Percentiles rank a stretch among this genome's conserved stretches.
These are phyloP conservation scores for Hippopotamyrus pictus DNA, from an alignment of 2,797 vertebrate species.

Conservation along the genomic window DNA sequence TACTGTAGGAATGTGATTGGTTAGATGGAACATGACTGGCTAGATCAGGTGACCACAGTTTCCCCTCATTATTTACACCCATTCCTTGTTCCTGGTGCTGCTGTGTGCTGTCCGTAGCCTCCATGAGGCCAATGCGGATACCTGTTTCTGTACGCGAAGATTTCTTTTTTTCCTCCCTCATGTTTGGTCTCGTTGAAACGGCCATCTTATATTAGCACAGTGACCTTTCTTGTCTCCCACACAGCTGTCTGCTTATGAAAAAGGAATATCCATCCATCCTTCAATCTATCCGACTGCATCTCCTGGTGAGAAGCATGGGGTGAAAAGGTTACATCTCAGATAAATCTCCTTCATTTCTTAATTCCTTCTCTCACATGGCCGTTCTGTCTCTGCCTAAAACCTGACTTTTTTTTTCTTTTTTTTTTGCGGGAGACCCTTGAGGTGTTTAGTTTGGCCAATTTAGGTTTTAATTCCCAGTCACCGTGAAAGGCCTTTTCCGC, in stretches of 20 bases:
- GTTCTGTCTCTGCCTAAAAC: neutral
- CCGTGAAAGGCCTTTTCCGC: neutral
- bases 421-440: neutral
- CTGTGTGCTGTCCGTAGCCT: neutral
- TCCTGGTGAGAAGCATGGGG: neutral
- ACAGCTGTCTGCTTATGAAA: neutral
- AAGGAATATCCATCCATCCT: neutral
- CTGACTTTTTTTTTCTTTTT: neutral
- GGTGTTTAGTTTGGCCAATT: constrained; percentile 5
- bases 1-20: neutral
- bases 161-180: neutral
- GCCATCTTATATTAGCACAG: neutral
- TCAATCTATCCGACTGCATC: neutral
- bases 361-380: neutral
- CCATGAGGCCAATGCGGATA: neutral
- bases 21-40: neutral
- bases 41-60: neutral
- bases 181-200: neutral
- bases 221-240: neutral
- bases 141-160: neutral
- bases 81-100: neutral
- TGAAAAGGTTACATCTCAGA: neutral
- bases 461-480: neutral
- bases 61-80: neutral
- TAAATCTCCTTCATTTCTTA: neutral